phyloP scores from a whole-genome alignment of 2,888 invertebrate species.

The Cataglyphis cursor region DNA sequence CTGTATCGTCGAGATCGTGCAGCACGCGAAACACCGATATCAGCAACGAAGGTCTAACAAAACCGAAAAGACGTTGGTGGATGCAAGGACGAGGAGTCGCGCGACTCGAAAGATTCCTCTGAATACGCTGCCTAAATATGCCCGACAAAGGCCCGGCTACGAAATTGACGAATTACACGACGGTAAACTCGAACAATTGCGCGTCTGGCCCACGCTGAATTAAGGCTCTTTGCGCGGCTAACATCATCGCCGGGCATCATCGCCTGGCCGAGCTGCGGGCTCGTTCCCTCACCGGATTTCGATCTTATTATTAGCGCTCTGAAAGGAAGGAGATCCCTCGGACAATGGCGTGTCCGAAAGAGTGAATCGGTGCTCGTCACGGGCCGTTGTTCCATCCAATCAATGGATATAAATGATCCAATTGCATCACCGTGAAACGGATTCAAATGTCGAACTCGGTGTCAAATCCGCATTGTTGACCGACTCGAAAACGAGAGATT shows the following conservation, averaged over 20 bases:
- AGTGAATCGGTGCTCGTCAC: slow-evolving; percentile 35
- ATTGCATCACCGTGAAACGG: slow-evolving; percentile 22
- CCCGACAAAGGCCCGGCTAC: slow-evolving; percentile 53
- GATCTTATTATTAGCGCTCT: slow-evolving; percentile 49
- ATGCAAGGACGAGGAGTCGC: slow-evolving; percentile 28
- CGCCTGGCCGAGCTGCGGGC: background rate
- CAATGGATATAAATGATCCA: slow-evolving; percentile 47
- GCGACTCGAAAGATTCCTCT: background rate
- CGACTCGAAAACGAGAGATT: background rate
- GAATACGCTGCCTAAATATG: slow-evolving; percentile 55
- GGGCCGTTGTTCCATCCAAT: slow-evolving; percentile 28
- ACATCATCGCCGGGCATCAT: background rate
- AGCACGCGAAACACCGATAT: background rate
- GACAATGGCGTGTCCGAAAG: slow-evolving; percentile 41
- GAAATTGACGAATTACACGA: slow-evolving; percentile 66
- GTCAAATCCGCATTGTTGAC: no score
- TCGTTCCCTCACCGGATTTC: slow-evolving; percentile 36
- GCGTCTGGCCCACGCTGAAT: slow-evolving; percentile 58
- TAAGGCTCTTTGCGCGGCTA: slow-evolving; percentile 26
- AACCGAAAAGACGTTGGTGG: slow-evolving; percentile 37
- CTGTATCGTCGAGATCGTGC: background rate
- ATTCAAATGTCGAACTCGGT: background rate
- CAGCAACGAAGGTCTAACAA: slow-evolving; percentile 25
- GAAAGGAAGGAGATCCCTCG: slow-evolving; percentile 35
- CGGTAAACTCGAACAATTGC: slow-evolving; percentile 59